Conservation (phyloP, 2,888 invertebrate genomes). For the Deilephila elpenor region DNA sequence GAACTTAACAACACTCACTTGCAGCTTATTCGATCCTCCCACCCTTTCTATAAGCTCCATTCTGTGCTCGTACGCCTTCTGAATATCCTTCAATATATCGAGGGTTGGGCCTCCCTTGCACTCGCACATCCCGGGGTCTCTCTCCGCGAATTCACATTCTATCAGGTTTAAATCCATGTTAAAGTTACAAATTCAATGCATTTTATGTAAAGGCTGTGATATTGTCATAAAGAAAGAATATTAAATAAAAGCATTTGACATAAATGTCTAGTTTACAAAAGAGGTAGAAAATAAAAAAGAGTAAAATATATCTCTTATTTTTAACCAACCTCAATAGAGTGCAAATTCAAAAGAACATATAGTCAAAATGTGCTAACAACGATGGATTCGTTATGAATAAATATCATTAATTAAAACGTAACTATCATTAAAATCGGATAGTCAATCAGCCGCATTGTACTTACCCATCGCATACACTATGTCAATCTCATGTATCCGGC, state of each 20-base stretch:
- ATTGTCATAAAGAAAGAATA: slow-evolving; percentile 7
- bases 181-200: not conserved
- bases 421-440: too few species aligned
- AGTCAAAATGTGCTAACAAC: not conserved
- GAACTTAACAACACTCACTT: slow-evolving; percentile 48
- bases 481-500: too few species aligned
- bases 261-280: not conserved
- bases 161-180: slow-evolving; percentile 55
- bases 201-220: not conserved
- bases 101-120: slow-evolving; percentile 63
- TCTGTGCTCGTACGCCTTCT: slow-evolving; percentile 85
- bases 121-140: slow-evolving; percentile 51
- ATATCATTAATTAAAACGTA: too few species aligned
- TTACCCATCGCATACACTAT: too few species aligned
- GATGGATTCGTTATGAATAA: too few species aligned
- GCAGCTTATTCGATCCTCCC: slow-evolving; percentile 60
- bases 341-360: not conserved
- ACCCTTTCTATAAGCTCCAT: slow-evolving; percentile 83
- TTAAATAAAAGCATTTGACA: not conserved
- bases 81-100: slow-evolving; percentile 85
- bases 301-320: too few species aligned
- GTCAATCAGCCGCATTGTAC: too few species aligned
- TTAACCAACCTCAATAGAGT: not conserved
- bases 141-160: slow-evolving; percentile 55
- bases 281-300: not conserved